Base-by-base conservation (phyloP, 2,888 invertebrate genomes). In the Tipula vernalis region DNA sequence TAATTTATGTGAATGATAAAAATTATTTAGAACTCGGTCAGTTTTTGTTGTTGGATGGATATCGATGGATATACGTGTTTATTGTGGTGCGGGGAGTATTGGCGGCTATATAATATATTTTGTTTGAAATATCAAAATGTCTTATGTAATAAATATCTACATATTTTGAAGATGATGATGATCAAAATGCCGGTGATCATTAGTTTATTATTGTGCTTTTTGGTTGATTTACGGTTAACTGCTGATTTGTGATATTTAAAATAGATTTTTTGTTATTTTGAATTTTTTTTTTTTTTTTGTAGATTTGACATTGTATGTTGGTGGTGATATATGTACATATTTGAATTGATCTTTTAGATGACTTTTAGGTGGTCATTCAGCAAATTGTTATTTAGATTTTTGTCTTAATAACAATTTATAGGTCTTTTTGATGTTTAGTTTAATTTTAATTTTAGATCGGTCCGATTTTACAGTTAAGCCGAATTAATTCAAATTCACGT, bases 1-100 rank as follows among this genome's bases (percentile, higher is more conserved):
- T 71, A 71, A 71, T 71, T 71, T 71, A 71, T 71, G 71, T 71
- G 71, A 71, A 71, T 71, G 71, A 71, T 71, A 71, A 71, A 71
- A 71, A 28, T 71, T 71, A 71, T 71, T 28, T 71, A 71, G 71
- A 71, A 71, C 71, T 71, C 71, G 71, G 71, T 71, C 71, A 71
- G 71, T 18, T 71, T 28, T 71, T 71, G 71, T 71, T 71, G 71
- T 71, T 71, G 71, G 28, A 28, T 57, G 47, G 41, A 41, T 10
- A n/a, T 51, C 51, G 71, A 71, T 71, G 71, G 28, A 10, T 51
- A 71, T 28, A 71, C 51, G 15, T 15, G 15, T 51, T 15, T 51
- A 15, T 3, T 4, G 4, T 2, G 2, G 10, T 71, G 10, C 0
- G 28, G 10, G 28, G 10, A 2, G 10, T 71, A 71, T 71, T 71